These are phyloP conservation scores for Rhagoletis zephyria DNA, from an alignment of 1,140 invertebrate species.

Conservation along the genomic window DNA sequence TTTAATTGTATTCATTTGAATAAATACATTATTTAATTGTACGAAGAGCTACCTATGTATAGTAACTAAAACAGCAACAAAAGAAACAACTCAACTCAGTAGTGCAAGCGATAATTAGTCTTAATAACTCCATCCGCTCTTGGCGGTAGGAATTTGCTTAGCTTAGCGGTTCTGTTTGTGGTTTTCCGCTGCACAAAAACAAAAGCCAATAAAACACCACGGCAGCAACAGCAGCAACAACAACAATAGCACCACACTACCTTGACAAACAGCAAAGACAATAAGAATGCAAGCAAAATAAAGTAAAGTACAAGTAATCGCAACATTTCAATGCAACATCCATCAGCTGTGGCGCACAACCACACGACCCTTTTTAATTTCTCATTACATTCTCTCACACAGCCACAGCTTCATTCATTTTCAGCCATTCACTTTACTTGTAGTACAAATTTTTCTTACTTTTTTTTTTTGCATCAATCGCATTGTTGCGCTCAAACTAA, in stretches of 20 bases:
- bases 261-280: background rate
- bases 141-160: slow-evolving; percentile 24
- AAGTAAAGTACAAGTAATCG: background rate
- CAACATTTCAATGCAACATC: slow-evolving; percentile 32
- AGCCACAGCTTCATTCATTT: background rate
- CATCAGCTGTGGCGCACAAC: background rate
- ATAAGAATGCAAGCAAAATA: background rate
- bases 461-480: background rate
- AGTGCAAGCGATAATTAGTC: slow-evolving; percentile 30
- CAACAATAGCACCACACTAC: too few relatives aligned
- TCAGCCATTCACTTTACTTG: background rate
- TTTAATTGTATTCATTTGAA: too few relatives aligned
- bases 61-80: too few relatives aligned
- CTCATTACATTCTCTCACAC: background rate
- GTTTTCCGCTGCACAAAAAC: background rate
- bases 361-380: background rate
- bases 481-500: background rate
- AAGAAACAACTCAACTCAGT: too few relatives aligned
- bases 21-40: too few relatives aligned
- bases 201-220: background rate
- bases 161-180: background rate
- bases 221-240: background rate
- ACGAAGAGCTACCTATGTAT: too few relatives aligned
- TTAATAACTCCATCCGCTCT: slow-evolving; percentile 30
- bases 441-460: background rate